These are phyloP conservation scores for Eudyptes chrysolophus DNA, from an alignment of 2,113 vertebrate species.

Conservation along the genomic window DNA sequence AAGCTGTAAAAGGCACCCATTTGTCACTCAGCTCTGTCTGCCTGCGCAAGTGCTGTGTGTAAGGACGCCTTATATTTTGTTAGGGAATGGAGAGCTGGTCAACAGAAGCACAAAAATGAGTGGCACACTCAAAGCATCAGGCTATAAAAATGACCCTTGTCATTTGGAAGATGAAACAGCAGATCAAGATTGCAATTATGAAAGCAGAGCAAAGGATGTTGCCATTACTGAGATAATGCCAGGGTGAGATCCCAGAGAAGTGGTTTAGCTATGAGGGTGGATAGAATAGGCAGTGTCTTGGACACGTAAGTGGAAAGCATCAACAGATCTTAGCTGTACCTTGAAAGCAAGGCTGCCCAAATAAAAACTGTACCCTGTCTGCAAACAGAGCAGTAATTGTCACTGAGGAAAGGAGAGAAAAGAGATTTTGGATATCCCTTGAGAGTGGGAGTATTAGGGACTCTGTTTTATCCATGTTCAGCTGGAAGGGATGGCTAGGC, in stretches of 20 bases:
- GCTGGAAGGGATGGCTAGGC: neutral
- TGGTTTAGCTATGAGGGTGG: neutral
- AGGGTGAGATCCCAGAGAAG: neutral
- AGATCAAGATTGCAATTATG: neutral
- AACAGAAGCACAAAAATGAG: neutral
- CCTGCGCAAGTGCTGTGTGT: rapidly evolving
- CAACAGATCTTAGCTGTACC: neutral
- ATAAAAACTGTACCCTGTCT: neutral
- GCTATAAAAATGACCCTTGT: neutral
- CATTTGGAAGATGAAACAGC: neutral
- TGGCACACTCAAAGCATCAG: neutral
- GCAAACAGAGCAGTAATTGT: neutral
- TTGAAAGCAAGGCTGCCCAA: neutral
- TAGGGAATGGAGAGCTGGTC: neutral
- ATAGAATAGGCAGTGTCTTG: neutral
- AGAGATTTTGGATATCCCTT: neutral
- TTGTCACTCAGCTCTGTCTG: neutral
- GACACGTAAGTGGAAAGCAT: neutral
- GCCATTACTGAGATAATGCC: neutral
- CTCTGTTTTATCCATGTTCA: neutral
- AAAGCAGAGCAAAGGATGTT: neutral
- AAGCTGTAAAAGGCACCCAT: neutral
- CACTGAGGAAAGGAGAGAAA: neutral
- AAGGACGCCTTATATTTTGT: neutral
- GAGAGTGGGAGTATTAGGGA: neutral